Percentiles rank a stretch among this genome's conserved stretches.
Conservation (phyloP, 2,113 vertebrate species). For the Tichodroma muraria region DNA sequence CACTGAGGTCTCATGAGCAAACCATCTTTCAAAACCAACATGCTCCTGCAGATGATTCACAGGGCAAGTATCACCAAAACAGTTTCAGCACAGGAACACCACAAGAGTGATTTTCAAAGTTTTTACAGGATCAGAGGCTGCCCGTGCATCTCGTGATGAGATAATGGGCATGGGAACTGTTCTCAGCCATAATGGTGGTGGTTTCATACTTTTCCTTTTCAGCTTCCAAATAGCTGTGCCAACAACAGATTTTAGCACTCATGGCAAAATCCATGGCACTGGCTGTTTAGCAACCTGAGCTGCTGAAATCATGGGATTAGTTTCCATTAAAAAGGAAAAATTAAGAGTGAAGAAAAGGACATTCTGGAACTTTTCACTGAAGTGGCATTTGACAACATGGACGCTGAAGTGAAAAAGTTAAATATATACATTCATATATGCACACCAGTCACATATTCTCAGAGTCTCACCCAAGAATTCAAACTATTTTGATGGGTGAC, state of each 20-base stretch:
- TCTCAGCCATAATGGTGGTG: background rate
- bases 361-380: background rate
- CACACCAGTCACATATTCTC: background rate
- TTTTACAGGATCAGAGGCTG: background rate
- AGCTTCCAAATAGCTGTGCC: background rate
- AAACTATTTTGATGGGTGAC: background rate
- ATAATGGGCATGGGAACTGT: background rate
- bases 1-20: background rate
- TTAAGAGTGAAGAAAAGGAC: background rate
- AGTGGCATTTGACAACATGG: background rate
- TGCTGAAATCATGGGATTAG: background rate
- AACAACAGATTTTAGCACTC: background rate
- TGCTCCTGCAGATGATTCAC: background rate
- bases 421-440: background rate
- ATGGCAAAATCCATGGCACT: accelerated
- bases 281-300: background rate
- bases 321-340: background rate
- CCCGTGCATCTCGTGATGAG: background rate
- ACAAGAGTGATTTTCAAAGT: background rate
- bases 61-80: background rate
- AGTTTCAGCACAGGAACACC: background rate
- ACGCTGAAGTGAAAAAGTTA: background rate
- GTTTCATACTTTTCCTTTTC: background rate
- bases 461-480: background rate
- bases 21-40: background rate